Conservation (phyloP, 2,888 invertebrate genomes). For the Sminthurinus aureus region DNA sequence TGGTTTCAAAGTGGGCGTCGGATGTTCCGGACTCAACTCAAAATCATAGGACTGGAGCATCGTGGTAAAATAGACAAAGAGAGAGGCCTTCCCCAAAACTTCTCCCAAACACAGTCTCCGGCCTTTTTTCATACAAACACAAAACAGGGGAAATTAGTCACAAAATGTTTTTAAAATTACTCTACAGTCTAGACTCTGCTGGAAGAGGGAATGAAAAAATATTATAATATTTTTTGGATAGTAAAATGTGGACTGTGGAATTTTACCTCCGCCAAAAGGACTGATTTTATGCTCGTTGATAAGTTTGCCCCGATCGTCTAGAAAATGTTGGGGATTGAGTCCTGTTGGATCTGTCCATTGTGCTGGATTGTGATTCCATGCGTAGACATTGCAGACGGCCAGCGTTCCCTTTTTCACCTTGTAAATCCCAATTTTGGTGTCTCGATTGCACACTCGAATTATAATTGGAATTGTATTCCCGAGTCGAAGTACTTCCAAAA, state of each 20-base stretch:
- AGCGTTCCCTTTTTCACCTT: slow-evolving; percentile 49
- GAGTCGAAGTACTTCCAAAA: slow-evolving; percentile 50
- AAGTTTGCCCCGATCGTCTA: slow-evolving; percentile 45
- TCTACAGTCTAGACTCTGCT: too few species aligned
- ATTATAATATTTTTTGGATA: too few species aligned
- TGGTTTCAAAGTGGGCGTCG: background rate
- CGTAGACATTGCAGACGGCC: slow-evolving; percentile 43
- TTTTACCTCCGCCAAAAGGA: slow-evolving; percentile 51
- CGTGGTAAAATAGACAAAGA: slow-evolving; percentile 21
- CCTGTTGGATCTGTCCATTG: slow-evolving; percentile 44
- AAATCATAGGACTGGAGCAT: slow-evolving; percentile 29
- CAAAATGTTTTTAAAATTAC: too few species aligned
- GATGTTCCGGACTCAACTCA: slow-evolving; percentile 12
- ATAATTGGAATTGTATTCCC: slow-evolving; percentile 50
- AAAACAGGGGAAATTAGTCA: too few species aligned
- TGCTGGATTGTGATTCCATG: slow-evolving; percentile 41
- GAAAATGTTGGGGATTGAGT: slow-evolving; percentile 51
- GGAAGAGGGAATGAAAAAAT: too few species aligned
- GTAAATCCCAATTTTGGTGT: slow-evolving; percentile 41
- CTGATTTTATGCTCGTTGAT: slow-evolving; percentile 50
- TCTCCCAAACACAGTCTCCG: slow-evolving; percentile 29
- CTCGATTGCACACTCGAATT: slow-evolving; percentile 39
- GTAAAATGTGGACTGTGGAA: too few species aligned
- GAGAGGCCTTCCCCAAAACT: slow-evolving; percentile 4
- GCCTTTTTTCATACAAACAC: too few species aligned